phyloP scores from a whole-genome alignment of 1,140 invertebrate genomes.

The Metaphire vulgaris region DNA sequence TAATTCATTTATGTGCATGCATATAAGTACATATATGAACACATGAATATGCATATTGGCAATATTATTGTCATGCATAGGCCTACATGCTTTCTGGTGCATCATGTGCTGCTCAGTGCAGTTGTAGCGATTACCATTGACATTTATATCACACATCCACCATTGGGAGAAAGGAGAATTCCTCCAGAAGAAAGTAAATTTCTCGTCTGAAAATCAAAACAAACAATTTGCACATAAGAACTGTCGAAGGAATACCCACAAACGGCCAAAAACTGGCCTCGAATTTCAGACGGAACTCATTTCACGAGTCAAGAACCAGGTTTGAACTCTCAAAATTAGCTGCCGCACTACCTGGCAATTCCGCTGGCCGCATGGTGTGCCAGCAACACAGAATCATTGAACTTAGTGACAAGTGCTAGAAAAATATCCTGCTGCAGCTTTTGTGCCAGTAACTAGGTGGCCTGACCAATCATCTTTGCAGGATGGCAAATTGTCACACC shows the following conservation, averaged over 20 bases:
- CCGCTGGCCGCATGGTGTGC: neutral
- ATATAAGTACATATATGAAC: no score
- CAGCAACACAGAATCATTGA: neutral
- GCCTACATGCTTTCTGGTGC: slow-evolving; percentile 45
- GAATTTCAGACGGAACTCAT: neutral
- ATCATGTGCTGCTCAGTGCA: slow-evolving; percentile 48
- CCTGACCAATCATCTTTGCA: no score
- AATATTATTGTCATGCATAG: no score
- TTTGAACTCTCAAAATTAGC: neutral
- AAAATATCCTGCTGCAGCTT: no score
- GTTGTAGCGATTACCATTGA: slow-evolving; percentile 35
- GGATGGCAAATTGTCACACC: no score
- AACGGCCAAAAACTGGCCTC: no score
- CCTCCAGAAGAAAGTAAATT: slow-evolving; percentile 34
- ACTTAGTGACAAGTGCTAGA: no score
- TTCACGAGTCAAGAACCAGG: no score
- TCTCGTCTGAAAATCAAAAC: slow-evolving; percentile 1
- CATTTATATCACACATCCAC: slow-evolving; percentile 33
- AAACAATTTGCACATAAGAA: neutral
- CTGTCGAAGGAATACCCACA: no score
- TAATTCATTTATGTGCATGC: no score
- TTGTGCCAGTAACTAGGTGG: no score
- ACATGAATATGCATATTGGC: no score
- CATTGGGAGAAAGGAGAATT: slow-evolving; percentile 41
- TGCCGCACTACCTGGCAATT: neutral